Base-by-base conservation (phyloP, 1,140 invertebrate species). In the Venturia canescens region DNA sequence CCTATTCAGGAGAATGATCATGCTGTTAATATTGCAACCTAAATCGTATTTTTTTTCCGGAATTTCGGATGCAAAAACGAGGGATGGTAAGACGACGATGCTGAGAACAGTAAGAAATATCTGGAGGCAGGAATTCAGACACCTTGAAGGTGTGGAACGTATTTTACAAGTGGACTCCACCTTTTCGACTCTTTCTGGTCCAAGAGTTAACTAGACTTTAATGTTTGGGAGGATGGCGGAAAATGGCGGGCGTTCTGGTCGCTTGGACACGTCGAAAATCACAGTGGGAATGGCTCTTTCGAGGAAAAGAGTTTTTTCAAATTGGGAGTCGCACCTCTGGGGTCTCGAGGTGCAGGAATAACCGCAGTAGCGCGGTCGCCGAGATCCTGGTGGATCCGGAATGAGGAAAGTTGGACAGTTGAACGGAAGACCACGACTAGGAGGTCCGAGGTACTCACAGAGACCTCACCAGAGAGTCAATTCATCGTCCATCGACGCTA, bases 161-260 rank as follows among this genome's bases (percentile, higher is more conserved):
- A 57, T 5, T 57, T 57, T n/a, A 57, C 5, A 57, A 57, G 18
- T 21, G 15, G 53, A n/a, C 53, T 57, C 53, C 53, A 57, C 53
- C 53, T 21, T 57, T 57, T 57, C 21, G 53, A 57, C 53, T 57
- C 15, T 57, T 57, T 57, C 21, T 0, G 53, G 53, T 21, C 15
- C 53, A 5, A n/a, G 15, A 15, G 80, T 85, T 88, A 88, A 88
- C 87, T 87, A 89, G 87, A 89, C 86, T 87, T 88, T 88, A 86
- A 88, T 87, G 84, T 83, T 80, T 66, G 78, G 83, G 82, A 81
- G 78, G 31, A n/a, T 78, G 81, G 83, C 80, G 82, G 83, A 85
- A 86, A 85, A 89, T 88, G 86, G 84, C 79, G 82, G 84, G 83
- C 84, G 84, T 48, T 81, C 71, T 67, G 60, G 78, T 26, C 57